Evolutionary conservation across 1,140 invertebrate genomes (phyloP).

Genomic region (Hylaeus volcanicus): DNA sequence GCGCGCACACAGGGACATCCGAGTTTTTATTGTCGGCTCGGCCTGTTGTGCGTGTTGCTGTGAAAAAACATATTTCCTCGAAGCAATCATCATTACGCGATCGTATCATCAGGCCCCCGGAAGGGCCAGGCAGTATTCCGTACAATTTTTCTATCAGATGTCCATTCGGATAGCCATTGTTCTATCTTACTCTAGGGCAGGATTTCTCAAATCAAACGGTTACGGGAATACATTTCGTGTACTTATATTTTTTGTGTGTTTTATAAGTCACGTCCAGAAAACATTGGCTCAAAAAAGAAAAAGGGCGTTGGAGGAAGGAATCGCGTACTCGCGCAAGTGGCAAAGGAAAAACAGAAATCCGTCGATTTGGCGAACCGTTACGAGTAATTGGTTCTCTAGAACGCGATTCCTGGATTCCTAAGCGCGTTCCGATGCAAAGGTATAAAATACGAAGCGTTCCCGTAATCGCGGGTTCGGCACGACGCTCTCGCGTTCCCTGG

Average conservation of each 20-base stretch:
- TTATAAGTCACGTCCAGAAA: too few relatives aligned
- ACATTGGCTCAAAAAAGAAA: too few relatives aligned
- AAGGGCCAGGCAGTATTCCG: too few relatives aligned
- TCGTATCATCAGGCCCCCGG: constrained; percentile 39
- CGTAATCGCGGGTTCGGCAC: constrained; percentile 48
- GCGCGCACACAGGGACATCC: background rate
- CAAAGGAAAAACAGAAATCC: background rate
- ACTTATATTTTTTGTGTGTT: too few relatives aligned
- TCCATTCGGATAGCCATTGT: too few relatives aligned
- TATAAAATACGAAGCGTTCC: constrained; percentile 58
- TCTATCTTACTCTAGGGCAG: too few relatives aligned
- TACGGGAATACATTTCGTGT: too few relatives aligned
- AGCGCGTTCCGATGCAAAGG: constrained; percentile 55
- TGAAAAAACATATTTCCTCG: constrained; percentile 44
- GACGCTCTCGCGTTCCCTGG: constrained; percentile 38
- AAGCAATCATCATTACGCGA: constrained; percentile 65
- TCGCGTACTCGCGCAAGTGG: too few relatives aligned
- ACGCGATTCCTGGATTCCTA: constrained; percentile 59
- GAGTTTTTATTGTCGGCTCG: background rate
- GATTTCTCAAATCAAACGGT: too few relatives aligned
- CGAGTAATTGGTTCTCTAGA: constrained; percentile 63
- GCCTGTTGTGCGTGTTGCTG: background rate
- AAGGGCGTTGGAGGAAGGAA: too few relatives aligned
- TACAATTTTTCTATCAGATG: too few relatives aligned
- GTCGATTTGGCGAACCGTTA: constrained; percentile 51